A percentile compares a stretch with the other conserved stretches of the same genome.
These are phyloP conservation scores for Hyphantria cunea DNA, from an alignment of 1,140 invertebrate genomes.

Conservation along the genomic window DNA sequence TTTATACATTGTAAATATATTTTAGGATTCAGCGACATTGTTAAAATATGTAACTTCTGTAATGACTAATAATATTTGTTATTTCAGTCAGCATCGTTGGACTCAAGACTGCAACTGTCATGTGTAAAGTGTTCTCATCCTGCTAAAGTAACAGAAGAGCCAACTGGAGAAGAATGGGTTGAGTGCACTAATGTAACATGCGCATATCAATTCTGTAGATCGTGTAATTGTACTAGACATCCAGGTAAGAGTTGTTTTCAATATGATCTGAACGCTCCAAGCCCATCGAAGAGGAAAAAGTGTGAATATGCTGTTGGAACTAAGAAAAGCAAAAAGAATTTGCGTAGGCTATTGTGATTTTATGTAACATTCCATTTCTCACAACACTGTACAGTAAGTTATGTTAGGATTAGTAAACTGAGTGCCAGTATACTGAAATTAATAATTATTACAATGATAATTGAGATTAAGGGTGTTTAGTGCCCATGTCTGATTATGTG, in stretches of 20 bases:
- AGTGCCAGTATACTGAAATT: background rate
- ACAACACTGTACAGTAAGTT: constrained; percentile 38
- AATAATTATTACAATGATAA: constrained; percentile 7
- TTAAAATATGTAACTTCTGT: background rate
- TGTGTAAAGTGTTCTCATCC: constrained; percentile 69
- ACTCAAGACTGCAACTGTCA: constrained; percentile 57
- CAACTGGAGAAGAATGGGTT: constrained; percentile 70
- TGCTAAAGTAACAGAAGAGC: constrained; percentile 65
- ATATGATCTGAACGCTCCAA: constrained; percentile 71
- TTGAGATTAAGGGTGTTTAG: constrained; percentile 38
- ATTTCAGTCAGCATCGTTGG: constrained; percentile 69
- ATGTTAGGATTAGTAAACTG: constrained; percentile 6
- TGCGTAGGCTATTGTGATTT: constrained; percentile 62
- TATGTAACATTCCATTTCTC: constrained; percentile 57
- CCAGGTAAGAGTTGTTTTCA: constrained; percentile 62
- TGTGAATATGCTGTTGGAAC: constrained; percentile 58
- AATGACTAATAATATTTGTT: constrained; percentile 20
- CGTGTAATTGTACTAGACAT: constrained; percentile 65
- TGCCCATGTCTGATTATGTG: constrained; percentile 47
- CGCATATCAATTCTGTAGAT: constrained; percentile 66
- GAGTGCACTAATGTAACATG: constrained; percentile 65
- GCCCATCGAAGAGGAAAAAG: constrained; percentile 76
- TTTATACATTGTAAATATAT: too few species aligned
- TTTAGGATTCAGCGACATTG: too few species aligned
- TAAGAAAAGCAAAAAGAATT: constrained; percentile 72